These are phyloP conservation scores for Venustoraphidia nigricollis DNA, from an alignment of 2,888 invertebrate species.

Conservation along the genomic window DNA sequence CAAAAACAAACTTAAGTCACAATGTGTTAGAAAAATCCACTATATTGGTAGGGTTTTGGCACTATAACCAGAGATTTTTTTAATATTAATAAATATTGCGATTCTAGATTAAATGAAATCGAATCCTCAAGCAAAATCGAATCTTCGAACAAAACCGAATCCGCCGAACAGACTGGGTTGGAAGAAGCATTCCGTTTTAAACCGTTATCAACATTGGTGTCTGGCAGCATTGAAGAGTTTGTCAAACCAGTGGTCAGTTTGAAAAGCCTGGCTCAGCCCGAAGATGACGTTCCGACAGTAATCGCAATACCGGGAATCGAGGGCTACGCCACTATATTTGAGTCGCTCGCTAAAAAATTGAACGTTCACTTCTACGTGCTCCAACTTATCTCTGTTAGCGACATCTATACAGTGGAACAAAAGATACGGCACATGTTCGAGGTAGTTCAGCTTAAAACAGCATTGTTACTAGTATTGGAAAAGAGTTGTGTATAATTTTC, in stretches of 20 bases:
- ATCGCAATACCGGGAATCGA: conserved; percentile 54
- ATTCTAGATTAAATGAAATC: conserved; percentile 22
- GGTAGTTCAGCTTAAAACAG: conserved; percentile 23
- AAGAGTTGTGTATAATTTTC: too few species aligned
- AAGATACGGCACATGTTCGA: conserved; percentile 36
- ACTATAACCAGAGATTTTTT: too few species aligned
- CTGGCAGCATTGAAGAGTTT: conserved; percentile 27
- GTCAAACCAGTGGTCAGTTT: conserved; percentile 36
- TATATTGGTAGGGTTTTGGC: too few species aligned
- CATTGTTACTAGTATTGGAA: too few species aligned
- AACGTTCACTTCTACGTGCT: conserved; percentile 35
- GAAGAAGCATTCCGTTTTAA: too few species aligned
- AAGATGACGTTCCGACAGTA: conserved; percentile 23
- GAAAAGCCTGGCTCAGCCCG: conserved; percentile 15
- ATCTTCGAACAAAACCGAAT: too few species aligned
- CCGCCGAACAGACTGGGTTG: too few species aligned
- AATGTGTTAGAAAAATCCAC: too few species aligned
- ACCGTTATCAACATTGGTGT: too few species aligned
- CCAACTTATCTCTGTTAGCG: conserved; percentile 35
- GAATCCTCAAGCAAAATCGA: not conserved
- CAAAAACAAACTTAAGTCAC: too few species aligned
- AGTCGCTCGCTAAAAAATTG: conserved; percentile 33
- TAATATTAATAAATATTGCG: too few species aligned
- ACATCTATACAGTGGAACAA: conserved; percentile 28
- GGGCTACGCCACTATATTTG: conserved; percentile 39